Base-by-base conservation (phyloP, 2,113 vertebrate genomes). In the Gymnarchus niloticus region DNA sequence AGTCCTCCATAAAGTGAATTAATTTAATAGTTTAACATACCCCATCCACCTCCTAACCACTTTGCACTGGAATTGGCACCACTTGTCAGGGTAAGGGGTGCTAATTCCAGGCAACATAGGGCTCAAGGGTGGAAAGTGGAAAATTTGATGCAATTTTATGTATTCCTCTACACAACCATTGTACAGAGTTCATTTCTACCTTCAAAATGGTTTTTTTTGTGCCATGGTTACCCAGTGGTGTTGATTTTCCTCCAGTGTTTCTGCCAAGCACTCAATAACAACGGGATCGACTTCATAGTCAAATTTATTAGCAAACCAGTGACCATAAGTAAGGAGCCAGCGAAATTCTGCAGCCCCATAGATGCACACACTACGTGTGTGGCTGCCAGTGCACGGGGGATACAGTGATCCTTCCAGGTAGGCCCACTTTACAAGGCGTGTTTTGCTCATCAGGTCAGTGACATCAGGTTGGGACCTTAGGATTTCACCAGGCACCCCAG, bases 301-400 rank as follows among this genome's bases (percentile, higher is more conserved):
- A 87, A 99, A 95, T 88, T 99, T 99, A 90, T 99, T 99, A 85
- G 95, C 97, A 1, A 99, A 99, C 97, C 96, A 99, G 87, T 98
- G 97, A 0, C 97, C 95, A 0, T 94, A 95, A 81, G 92, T 92
- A 6, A 99, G 91, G 52, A 99, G 96, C 97, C 97, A 99, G 25
- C 95, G 95, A 86, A 98, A 84, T 81, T 99, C 98, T 0, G 94
- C 95, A 0, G 96, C 93, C 8, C 97, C 97, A 0, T 92, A 99
- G 88, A 99, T 96, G 85, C 98, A 94, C 28, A 98, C 95, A 0
- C 96, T 97, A 81, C 96, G 97, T 44, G 96, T 89, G 83, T 98
- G 96, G 10, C 57, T 85, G 0, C 98, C 98, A 0, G 96, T 95
- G 89, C 98, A 99, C 0, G 92, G 89, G 1, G 98, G 98, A 77